phyloP scores from a whole-genome alignment of 1,140 invertebrate genomes.

The Wasmannia auropunctata region DNA sequence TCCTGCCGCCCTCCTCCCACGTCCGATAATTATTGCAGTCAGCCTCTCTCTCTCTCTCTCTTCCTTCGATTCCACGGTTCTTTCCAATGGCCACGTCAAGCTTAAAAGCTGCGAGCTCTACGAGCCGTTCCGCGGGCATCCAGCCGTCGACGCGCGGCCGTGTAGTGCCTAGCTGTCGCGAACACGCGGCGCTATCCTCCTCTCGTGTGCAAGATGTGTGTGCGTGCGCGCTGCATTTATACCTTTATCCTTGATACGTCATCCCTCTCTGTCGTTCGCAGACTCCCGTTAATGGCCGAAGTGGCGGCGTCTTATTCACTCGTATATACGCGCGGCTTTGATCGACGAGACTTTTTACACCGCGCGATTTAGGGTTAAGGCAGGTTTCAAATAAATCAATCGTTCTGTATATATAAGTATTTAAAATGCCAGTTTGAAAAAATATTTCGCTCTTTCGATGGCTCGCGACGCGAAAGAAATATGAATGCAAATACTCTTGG shows the following conservation, averaged over 20 bases:
- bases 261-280: constrained; percentile 51
- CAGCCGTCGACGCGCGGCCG: constrained; percentile 58
- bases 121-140: constrained; percentile 36
- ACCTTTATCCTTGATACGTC: constrained; percentile 48
- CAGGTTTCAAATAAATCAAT: not conserved
- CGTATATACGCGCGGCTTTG: constrained; percentile 20
- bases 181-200: constrained; percentile 53
- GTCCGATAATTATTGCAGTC: constrained; percentile 81
- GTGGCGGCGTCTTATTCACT: constrained; percentile 54
- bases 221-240: constrained; percentile 51
- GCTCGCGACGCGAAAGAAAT: not conserved
- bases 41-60: constrained; percentile 73
- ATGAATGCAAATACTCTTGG: not conserved
- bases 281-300: constrained; percentile 54
- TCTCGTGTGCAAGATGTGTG: constrained; percentile 60
- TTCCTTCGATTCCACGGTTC: constrained; percentile 70
- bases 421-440: not conserved
- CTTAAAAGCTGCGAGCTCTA: constrained; percentile 64
- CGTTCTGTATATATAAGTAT: not conserved
- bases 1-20: constrained; percentile 50
- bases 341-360: constrained; percentile 48
- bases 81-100: constrained; percentile 67
- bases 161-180: constrained; percentile 58
- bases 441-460: not conserved
- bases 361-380: constrained; percentile 22